Base-by-base conservation (phyloP, 2,888 invertebrate genomes). In the Drosophila mulleri region DNA sequence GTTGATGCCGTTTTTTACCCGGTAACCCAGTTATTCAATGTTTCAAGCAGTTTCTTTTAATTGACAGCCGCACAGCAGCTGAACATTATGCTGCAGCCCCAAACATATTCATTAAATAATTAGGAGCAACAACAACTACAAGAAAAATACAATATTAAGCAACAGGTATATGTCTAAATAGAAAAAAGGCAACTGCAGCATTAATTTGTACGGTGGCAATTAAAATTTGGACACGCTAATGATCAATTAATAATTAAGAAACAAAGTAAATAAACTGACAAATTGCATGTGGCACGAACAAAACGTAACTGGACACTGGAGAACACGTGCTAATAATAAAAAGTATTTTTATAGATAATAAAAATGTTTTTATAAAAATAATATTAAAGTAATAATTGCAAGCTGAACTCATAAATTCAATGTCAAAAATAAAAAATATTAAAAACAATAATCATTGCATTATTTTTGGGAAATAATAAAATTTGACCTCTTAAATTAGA, bases 21-120 rank as follows among this genome's bases (percentile, higher is more conserved):
- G 65, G 56, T 88, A 77, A 86, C 89, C 83, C 74, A 88, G 64
- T 75, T 88, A 72, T 67, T 69, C 56, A 65, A 68, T 71, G 64
- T 53, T 53, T 61, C 57, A 65, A 68, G 32, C 56, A 61, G 42
- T 45, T 75, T 60, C 16, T 48, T 54, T 29, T 58, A 72, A 76
- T 63, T 71, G 41, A 66, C 65, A 42, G 58, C 52, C 44, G 47
- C 53, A 37, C 57, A 60, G 16, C 44, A 35, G 54, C 45, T 45
- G 12, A 42, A 41, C 39, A 48, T 73, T 56, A 61, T 61, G 48
- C 39, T 45, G 39, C 61, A 59, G 62, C 48, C 12, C 42, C 47
- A 62, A 62, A 74, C 60, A 60, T 66, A 63, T 64, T 50, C 63
- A 77, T 79, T 62, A 70, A 64, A 57, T 67, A 63, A 77, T 75